Evolutionary conservation across 2,113 vertebrate species (phyloP), one percentile per base, ranked within the genome.

Genomic region (Maccullochella peelii): DNA sequence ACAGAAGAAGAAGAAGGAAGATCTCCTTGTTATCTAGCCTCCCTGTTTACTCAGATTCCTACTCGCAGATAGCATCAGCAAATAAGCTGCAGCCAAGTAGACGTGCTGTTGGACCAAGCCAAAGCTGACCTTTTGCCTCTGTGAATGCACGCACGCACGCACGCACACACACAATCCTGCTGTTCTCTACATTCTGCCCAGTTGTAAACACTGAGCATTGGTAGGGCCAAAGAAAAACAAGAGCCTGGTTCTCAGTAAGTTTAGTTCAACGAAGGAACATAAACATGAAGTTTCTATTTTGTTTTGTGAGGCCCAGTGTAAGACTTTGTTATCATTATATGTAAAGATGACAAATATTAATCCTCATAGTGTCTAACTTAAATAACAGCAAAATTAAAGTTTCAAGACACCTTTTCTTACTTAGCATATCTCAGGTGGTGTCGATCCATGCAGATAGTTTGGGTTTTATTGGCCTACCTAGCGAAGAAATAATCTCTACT

Each of bases 11-110:
- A 42, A 78, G 68, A 83, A 80, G 81, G 80, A 88, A 91, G 90
- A 93, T 88, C 77, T 80, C 44, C 84, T 88, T 73, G 86, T 94
- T 94, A 95, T 95, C 94, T 90, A 40, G 54, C 75, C 67, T 86
- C 67, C 61, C 65, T 95, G 95, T 95, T 95, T 95, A 95, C 87
- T 88, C 91, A 95, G 95, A 94, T 93, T 90, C 85, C 80, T 83
- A 73, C 83, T 91, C 69, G 52, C 72, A 88, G 95, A 96, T 95
- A 95, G 79, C 83, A 95, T 95, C 94, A 93, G 94, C 94, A 95
- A 96, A 95, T 93, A 95, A 88, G 82, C 90, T 73, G 38, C 52
- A 52, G 49, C 73, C 73, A 87, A 86, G 89, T 83, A 62, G 89
- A 94, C 80, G 87, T 91, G 91, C 86, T 79, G 86, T 89, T 86